Base-by-base conservation (phyloP, 1,140 invertebrate genomes). In the Tribolium castaneum region DNA sequence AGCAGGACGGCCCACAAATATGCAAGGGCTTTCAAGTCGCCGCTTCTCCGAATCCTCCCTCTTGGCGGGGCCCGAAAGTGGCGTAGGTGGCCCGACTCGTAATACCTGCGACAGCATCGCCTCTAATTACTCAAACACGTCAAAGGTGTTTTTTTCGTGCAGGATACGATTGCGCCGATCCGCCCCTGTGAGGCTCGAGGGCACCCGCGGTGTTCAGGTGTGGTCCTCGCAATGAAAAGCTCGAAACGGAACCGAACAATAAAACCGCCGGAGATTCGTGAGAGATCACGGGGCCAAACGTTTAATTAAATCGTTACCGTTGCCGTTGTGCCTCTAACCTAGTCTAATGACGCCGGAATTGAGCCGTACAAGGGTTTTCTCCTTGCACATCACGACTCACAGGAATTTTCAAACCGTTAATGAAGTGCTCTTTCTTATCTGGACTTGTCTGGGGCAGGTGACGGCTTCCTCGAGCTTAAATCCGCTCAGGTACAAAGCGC, bases 281-380 rank as follows among this genome's bases (percentile, higher is more conserved):
- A 66, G 59, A 66, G 59, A 66, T 66, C 59, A 66, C 59, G 59
- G 59, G 59, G 59, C 59, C 59, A 66, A 66, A 66, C 59, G 59
- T 66, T 66, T 66, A 66, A 66, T 66, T 66, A 66, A 66, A 66
- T 66, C 59, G 59, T 66, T 66, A 66, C 59, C 59, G 59, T 66
- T 66, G n/a, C 13, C 13, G 59, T 66, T 66, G n/a, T 12, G 59
- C 34, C 45, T 35, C 59, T 66, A 66, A 66, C 10, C 10, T 25
- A 9, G 16, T 10, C 16, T 62, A 62, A 62, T 62, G 56, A 62
- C 30, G 56, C 1, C 14, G 30, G 34, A 66, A 66, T 66, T 66
- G 35, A 35, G 54, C 22, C 22, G 6, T 59, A 22, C 6, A 25
- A 45, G 25, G 39, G 39, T 45, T 45, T 45, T 9, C 39, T 45